Conservation (phyloP, 2,888 invertebrate species). For the Altica lythri region DNA sequence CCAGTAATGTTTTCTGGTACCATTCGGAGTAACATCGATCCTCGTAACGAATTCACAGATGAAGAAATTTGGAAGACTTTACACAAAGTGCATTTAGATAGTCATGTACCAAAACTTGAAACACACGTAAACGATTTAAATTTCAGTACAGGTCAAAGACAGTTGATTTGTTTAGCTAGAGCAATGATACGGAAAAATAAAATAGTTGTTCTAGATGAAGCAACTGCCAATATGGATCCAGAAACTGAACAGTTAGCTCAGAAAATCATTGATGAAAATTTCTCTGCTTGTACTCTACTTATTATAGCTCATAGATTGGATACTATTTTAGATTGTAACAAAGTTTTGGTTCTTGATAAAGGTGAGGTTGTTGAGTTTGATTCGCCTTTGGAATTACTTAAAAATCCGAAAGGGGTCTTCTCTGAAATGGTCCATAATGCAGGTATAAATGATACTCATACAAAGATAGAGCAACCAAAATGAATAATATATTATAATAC, state of each 20-base stretch:
- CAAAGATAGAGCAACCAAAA: too few species aligned
- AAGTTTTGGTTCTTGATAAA: constrained; percentile 57
- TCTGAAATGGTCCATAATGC: constrained; percentile 71
- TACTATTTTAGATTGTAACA: constrained; percentile 64
- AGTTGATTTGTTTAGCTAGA: constrained; percentile 62
- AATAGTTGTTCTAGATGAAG: constrained; percentile 63
- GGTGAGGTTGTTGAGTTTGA: constrained; percentile 54
- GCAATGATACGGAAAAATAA: constrained; percentile 60
- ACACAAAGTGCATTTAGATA: constrained; percentile 52
- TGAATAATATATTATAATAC: too few species aligned
- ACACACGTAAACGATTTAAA: constrained; percentile 37
- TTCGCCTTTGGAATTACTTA: constrained; percentile 56
- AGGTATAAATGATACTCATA: too few species aligned
- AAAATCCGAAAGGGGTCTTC: constrained; percentile 65
- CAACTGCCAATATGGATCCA: constrained; percentile 63
- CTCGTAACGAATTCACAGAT: constrained; percentile 42
- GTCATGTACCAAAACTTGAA: constrained; percentile 50
- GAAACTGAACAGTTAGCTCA: constrained; percentile 62
- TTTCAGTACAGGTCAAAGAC: constrained; percentile 58
- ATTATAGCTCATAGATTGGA: constrained; percentile 57
- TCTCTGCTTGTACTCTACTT: constrained; percentile 60
- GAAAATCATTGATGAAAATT: constrained; percentile 60
- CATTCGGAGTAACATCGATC: constrained; percentile 56
- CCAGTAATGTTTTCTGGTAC: constrained; percentile 62
- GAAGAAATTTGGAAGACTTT: constrained; percentile 47